Evolutionary conservation across 2,797 vertebrate species (phyloP).

Genomic region (Silurus aristotelis): DNA sequence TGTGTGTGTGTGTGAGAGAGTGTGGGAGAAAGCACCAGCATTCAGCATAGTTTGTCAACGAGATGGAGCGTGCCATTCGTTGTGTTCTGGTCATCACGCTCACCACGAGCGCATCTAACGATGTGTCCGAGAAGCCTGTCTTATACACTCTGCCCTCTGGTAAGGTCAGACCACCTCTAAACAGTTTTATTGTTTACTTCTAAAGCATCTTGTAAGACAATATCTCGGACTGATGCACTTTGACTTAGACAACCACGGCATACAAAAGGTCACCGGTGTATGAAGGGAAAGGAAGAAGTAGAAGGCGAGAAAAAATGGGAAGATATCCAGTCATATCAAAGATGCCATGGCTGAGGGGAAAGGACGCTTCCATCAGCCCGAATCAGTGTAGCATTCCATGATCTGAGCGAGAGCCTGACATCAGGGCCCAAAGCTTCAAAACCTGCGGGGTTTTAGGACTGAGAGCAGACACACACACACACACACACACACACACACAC

Average conservation of each 20-base stretch:
- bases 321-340: constrained; percentile 69
- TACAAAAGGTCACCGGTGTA: constrained; percentile 65
- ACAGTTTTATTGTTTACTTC: constrained; percentile 62
- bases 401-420: constrained; percentile 76
- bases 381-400: constrained; percentile 69
- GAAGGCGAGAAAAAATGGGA: constrained; percentile 42
- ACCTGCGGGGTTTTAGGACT: constrained; percentile 30
- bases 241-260: constrained; percentile 56
- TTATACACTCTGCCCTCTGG: constrained; percentile 38
- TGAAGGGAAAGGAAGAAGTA: constrained; percentile 46
- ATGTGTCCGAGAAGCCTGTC: constrained; percentile 19
- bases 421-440: constrained; percentile 46
- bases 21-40: constrained; percentile 13
- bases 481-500: background rate
- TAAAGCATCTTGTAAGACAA: constrained; percentile 55
- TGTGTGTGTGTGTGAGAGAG: background rate
- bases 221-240: constrained; percentile 49
- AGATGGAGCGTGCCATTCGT: background rate
- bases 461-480: background rate
- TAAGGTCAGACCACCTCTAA: constrained; percentile 34
- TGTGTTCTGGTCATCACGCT: constrained; percentile 13
- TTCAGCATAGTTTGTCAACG: constrained; percentile 7
- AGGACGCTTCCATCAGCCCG: constrained; percentile 70
- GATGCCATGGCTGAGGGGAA: constrained; percentile 63
- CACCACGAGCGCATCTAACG: background rate